Evolutionary conservation across 2,888 invertebrate genomes (phyloP).

Genomic region (Drosophila borborema): DNA sequence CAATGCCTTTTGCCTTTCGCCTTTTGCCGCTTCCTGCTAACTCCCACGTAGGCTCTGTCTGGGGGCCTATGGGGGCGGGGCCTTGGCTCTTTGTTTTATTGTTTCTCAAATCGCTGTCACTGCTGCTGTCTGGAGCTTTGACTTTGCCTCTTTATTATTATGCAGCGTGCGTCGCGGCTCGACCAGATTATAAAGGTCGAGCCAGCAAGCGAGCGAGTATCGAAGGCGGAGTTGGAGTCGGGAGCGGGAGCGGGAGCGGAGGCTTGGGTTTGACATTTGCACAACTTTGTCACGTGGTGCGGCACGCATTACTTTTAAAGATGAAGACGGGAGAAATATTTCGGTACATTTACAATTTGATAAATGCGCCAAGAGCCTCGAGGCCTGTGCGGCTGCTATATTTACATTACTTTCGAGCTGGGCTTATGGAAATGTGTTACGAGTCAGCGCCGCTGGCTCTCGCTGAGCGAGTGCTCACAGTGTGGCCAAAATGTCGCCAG

Average conservation of each 20-base stretch:
- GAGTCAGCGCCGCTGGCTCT: slow-evolving; percentile 50
- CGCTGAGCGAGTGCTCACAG: slow-evolving; percentile 40
- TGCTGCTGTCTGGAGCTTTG: slow-evolving; percentile 51
- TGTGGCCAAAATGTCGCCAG: slow-evolving; percentile 43
- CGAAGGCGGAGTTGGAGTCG: neutral
- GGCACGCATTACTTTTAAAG: slow-evolving; percentile 55
- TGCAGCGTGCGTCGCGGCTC: slow-evolving; percentile 60
- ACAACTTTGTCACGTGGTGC: slow-evolving; percentile 64
- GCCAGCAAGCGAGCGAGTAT: slow-evolving; percentile 14
- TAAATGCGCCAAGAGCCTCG: slow-evolving; percentile 56
- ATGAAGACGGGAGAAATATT: slow-evolving; percentile 33
- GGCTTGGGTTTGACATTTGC: slow-evolving; percentile 41
- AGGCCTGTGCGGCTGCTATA: neutral
- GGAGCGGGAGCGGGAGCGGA: neutral
- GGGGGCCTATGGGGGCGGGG: slow-evolving; percentile 12
- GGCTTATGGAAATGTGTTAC: slow-evolving; percentile 54
- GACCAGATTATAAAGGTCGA: slow-evolving; percentile 64
- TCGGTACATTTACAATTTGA: slow-evolving; percentile 59
- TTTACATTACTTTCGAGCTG: slow-evolving; percentile 1
- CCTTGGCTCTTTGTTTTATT: slow-evolving; percentile 60
- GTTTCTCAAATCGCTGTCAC: slow-evolving; percentile 61
- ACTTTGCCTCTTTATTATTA: slow-evolving; percentile 60
- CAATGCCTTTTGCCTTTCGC: slow-evolving; percentile 43
- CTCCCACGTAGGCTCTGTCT: slow-evolving; percentile 28
- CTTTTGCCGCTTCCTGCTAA: slow-evolving; percentile 27